phyloP scores from a whole-genome alignment of 2,888 invertebrate genomes.

The Thecocarcelia acutangulata region DNA sequence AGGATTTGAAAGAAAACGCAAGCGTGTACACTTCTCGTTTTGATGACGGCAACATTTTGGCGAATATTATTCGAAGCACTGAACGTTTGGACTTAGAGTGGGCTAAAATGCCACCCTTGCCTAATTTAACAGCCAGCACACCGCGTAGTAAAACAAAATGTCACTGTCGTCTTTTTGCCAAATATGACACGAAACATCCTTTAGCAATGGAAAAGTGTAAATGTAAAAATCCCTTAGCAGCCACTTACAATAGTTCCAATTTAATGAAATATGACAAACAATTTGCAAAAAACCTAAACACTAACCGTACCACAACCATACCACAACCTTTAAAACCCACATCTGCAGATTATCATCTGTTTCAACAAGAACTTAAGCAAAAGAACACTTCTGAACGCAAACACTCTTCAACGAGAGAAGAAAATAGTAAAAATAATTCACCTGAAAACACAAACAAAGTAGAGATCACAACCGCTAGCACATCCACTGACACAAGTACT shows the following conservation, averaged over 20 bases:
- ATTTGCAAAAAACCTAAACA: conserved; percentile 32
- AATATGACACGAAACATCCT: conserved; percentile 8
- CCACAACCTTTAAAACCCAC: conserved; percentile 60
- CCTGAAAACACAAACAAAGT: conserved; percentile 37
- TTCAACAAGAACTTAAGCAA: conserved; percentile 72
- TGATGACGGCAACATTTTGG: conserved; percentile 75
- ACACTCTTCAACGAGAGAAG: conserved; percentile 61
- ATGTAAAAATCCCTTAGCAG: conserved; percentile 26
- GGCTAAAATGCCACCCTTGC: conserved; percentile 78
- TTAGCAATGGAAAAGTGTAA: conserved; percentile 15
- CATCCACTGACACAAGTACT: conserved; percentile 17
- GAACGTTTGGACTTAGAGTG: conserved; percentile 75
- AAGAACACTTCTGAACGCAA: conserved; percentile 74
- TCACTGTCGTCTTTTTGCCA: conserved; percentile 70
- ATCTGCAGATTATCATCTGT: conserved; percentile 45
- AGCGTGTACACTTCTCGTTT: conserved; percentile 76
- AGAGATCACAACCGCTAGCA: conserved; percentile 54
- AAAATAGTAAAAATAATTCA: neutral
- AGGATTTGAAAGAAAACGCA: conserved; percentile 72
- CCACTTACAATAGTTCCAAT: conserved; percentile 30
- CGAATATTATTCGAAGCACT: conserved; percentile 77
- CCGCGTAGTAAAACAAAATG: conserved; percentile 50
- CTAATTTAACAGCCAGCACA: conserved; percentile 70
- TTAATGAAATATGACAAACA: conserved; percentile 59
- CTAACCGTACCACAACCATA: conserved; percentile 46